Base-by-base conservation (phyloP, 2,113 vertebrate species). In the Salvelinus alpinus region DNA sequence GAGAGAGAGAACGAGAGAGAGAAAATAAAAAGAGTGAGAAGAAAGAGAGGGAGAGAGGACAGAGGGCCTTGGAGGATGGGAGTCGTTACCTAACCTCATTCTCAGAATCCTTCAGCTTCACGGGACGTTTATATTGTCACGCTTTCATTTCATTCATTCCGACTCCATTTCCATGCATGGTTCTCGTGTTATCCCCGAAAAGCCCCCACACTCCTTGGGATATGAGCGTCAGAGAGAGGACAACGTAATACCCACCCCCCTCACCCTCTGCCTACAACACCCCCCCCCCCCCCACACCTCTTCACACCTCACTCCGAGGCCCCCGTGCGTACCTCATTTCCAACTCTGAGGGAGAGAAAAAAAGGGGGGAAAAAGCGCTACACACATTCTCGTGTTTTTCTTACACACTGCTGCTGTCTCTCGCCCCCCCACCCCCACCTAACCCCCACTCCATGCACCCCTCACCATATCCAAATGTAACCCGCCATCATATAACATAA, bases 391-490 rank as follows among this genome's bases (percentile, higher is more conserved):
- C 62, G n/a, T 70, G 38, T 38, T 80, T 80, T 65, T 48, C 66
- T 77, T 73, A 59, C 71, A 84, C 81, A 77, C 48, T n/a, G 78
- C 66, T 71, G 76, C 74, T 44, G 38, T 9, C 38, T 44, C 80
- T 73, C 78, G 44, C 14, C n/a, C 76, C 13, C 16, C 25, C 8
- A 64, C 25, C 29, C 65, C 16, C 29, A 25, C 29, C 20, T 25
- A 44, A 44, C 38, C 38, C 38, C 38, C 38, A 44, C 38, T 3
- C 9, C 31, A 16, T 44, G 75, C 27, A 67, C 25, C 44, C 51
- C 73, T 74, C 67, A 83, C 78, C 69, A 85, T 77, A 78, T 77
- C 5, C 31, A 18, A 64, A 27, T 44, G 8, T 11, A 44, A 44
- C 38, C 38, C 9, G 2, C 44, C 73, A n/a, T 62, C 18, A 14